Conservation (phyloP, 2,113 vertebrate genomes). For the Etheostoma cragini region DNA sequence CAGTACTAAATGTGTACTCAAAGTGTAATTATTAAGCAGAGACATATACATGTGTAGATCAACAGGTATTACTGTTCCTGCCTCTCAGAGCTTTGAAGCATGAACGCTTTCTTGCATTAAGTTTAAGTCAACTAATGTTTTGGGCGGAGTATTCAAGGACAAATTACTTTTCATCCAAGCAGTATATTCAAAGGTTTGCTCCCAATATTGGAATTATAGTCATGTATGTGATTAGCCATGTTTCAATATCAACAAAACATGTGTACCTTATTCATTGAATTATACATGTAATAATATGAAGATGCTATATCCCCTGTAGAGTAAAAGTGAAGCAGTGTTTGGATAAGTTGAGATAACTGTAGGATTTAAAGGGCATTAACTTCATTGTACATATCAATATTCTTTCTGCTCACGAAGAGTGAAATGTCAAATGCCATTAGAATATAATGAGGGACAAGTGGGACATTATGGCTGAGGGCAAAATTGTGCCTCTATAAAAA, state of each 20-base stretch:
- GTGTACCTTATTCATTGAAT: background rate
- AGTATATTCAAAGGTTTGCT: background rate
- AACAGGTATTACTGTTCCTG: background rate
- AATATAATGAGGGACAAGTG: conserved; percentile 63
- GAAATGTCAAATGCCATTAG: conserved; percentile 67
- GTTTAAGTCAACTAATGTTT: background rate
- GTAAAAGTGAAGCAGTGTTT: background rate
- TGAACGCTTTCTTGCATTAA: background rate
- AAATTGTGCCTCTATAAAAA: conserved; percentile 60
- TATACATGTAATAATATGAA: background rate
- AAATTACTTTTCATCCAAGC: background rate
- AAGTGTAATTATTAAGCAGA: background rate
- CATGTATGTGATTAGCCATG: background rate
- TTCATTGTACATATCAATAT: conserved; percentile 11
- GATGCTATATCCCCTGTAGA: background rate
- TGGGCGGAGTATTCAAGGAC: background rate
- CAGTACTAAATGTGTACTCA: background rate
- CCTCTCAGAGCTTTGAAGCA: conserved; percentile 1
- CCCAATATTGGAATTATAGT: background rate
- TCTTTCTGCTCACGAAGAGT: conserved; percentile 30
- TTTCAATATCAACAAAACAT: background rate
- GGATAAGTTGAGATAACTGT: conserved; percentile 6
- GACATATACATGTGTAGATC: background rate
- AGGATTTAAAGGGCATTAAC: conserved; percentile 10
- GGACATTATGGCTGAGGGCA: conserved; percentile 54